Conservation (phyloP, 1,140 invertebrate species). For the Hermatobates lingyangjiaoensis region DNA sequence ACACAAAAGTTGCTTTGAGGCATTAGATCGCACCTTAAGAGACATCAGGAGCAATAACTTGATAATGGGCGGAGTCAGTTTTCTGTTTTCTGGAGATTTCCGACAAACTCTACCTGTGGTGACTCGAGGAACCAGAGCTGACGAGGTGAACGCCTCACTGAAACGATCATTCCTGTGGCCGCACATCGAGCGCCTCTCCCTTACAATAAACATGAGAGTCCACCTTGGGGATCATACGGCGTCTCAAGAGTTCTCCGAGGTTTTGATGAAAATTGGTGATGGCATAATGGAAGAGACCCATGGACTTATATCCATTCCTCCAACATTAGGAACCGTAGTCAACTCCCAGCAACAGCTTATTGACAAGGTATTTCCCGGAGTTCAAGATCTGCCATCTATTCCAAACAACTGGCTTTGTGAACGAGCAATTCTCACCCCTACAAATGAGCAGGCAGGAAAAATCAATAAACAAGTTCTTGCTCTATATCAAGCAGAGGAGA, state of each 20-base stretch:
- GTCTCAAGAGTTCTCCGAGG: neutral
- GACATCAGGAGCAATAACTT: constrained; percentile 19
- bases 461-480: constrained; percentile 18
- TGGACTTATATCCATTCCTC: constrained; percentile 23
- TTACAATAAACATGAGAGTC: constrained; percentile 7
- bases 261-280: neutral
- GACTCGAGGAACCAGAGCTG: neutral
- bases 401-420: constrained; percentile 23
- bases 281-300: constrained; percentile 16
- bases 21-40: constrained; percentile 20
- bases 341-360: constrained; percentile 20
- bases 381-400: constrained; percentile 21
- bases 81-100: constrained; percentile 3
- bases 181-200: constrained; percentile 8
- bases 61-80: constrained; percentile 17
- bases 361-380: constrained; percentile 22
- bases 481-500: constrained; percentile 11
- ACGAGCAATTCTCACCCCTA: constrained; percentile 23
- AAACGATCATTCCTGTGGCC: constrained; percentile 14
- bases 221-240: neutral
- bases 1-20: constrained; percentile 19
- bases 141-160: constrained; percentile 8
- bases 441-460: constrained; percentile 24
- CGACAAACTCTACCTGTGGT: constrained; percentile 4
- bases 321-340: constrained; percentile 20